Base-by-base conservation (phyloP, 2,797 vertebrate species). In the Poecilia gillii region DNA sequence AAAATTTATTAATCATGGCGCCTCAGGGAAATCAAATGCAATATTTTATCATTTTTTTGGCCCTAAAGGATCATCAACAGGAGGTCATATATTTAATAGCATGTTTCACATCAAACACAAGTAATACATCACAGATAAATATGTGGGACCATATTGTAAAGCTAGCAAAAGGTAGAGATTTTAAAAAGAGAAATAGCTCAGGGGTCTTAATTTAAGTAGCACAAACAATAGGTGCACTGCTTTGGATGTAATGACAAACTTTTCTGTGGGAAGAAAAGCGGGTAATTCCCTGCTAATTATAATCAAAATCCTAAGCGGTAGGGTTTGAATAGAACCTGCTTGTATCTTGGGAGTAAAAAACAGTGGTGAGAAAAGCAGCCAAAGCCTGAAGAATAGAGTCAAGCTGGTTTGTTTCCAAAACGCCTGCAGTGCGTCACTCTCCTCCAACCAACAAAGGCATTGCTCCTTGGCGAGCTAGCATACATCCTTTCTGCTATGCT, bases 1-100 rank as follows among this genome's bases (percentile, higher is more conserved):
- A 87, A 91, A 93, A 95, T 94, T 93, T 93, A 95, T 96, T 91
- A 93, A 94, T 94, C 90, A 91, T 74, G 59, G 87, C 87, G 91
- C 92, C 87, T 83, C 87, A 59, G 92, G 93, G 92, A 95, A 93
- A 95, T 92, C 83, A 90, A 68, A 88, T 86, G 80, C 78, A 74
- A 93, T 94, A 87, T 89, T 91, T 80, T 74, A 74, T 68, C 59
- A 75, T 84, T 88, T 93, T 86, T 89, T 86, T 80, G 78, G 25
- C 76, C 51, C 80, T 0, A 16, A 77, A 74, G 86, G 81, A 83
- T 66, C 82, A 62, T 92, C 92, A 91, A 94, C 87, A 89, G 86
- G 62, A 73, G 25, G 46, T 51, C 46, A 84, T 88, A 91, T 91
- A 94, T 88, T 88, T 85, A 81, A 87, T 68, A 79, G 71, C 51